These are phyloP conservation scores for Danaus plexippus DNA, from an alignment of 1,140 invertebrate genomes.

Conservation along the genomic window DNA sequence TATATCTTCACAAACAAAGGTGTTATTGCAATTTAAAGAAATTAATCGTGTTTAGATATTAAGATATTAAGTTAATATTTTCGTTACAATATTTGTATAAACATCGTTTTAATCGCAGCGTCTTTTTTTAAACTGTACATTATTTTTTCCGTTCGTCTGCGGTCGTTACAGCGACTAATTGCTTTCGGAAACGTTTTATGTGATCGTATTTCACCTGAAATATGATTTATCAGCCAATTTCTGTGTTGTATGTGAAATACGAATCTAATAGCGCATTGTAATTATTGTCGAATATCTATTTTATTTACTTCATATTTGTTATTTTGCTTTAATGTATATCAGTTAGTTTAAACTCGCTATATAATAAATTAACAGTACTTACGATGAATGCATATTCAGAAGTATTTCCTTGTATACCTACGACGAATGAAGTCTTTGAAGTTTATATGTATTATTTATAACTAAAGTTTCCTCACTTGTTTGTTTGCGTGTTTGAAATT, in stretches of 20 bases:
- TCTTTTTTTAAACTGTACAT: slow-evolving; percentile 20
- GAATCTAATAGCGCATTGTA: slow-evolving; percentile 23
- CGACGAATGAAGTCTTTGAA: no score
- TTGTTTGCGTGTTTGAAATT: no score
- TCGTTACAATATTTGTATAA: not conserved
- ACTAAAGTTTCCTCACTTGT: no score
- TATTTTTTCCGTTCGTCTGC: slow-evolving; percentile 47
- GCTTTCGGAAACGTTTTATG: slow-evolving; percentile 67
- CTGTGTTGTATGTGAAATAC: slow-evolving; percentile 39
- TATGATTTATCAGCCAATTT: slow-evolving; percentile 59
- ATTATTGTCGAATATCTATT: slow-evolving; percentile 19
- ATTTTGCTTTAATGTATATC: slow-evolving; percentile 1
- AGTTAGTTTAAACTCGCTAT: not conserved
- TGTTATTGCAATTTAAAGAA: not conserved
- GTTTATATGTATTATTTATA: no score
- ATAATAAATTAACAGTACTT: not conserved
- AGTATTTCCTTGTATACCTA: no score
- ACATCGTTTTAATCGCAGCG: slow-evolving; percentile 11
- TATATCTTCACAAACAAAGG: no score
- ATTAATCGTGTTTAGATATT: slow-evolving; percentile 21
- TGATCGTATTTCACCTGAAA: slow-evolving; percentile 66
- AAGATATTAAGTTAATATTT: not conserved
- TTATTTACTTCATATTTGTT: not conserved
- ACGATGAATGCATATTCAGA: no score
- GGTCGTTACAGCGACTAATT: slow-evolving; percentile 65